Evolutionary conservation across 2,113 vertebrate species (phyloP), one percentile per base, ranked within the genome.

Genomic region (Salvator merianae): DNA sequence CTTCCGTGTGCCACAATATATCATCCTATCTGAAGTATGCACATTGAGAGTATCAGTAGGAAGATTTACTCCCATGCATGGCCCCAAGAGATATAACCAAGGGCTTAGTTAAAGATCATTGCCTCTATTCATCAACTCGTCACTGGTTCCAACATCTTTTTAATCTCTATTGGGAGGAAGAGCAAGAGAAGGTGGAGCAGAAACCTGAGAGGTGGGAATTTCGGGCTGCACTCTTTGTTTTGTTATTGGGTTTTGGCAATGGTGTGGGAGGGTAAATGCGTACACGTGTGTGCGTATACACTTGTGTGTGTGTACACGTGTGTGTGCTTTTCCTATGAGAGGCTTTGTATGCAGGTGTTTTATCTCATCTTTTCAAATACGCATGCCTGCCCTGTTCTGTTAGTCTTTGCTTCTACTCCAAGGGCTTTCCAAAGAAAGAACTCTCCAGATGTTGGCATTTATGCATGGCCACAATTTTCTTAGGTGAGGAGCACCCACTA

Each of bases 71-170:
- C 84, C 84, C 53, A 69, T 4, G 70, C 87, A 36, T 16, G 83
- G 53, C 36, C 85, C 88, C 77, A 32, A 73, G 83, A 90, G 88
- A 87, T 1, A 82, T 53, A 83, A 79, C 73, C 73, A 32, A 36
- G 82, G 76, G 72, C 86, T 90, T 79, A 85, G 83, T 86, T 87
- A 79, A 79, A 91, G 73, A 84, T 68, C 47, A 32, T 59, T 84
- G 72, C 76, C 81, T 86, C 36, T 30, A 30, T 88, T 90, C 22
- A 85, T 91, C 84, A 85, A 71, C 86, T 88, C 86, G 77, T 81
- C 84, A 75, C 78, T 62, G 80, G 65, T 82, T 82, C 86, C 83
- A 74, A 24, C 6, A 1, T 20, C 65, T 82, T 16, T 79, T 88
- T 89, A 78, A 79, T 87, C 79, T 82, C 62, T 77, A 13, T 6